Conservation (phyloP, 2,113 vertebrate species). For the Plecotus auritus region DNA sequence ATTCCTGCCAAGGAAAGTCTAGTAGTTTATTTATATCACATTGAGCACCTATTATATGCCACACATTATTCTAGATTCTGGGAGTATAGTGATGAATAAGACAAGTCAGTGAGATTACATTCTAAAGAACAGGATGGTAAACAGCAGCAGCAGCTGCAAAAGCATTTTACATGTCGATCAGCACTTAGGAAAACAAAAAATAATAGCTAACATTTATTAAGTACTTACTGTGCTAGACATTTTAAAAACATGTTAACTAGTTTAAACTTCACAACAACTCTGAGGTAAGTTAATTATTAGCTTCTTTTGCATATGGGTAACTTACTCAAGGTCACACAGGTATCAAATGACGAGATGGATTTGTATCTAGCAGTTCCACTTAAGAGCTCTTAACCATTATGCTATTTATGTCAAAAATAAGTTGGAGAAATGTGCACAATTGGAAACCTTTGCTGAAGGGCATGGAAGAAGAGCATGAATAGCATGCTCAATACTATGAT, state of each 20-base stretch:
- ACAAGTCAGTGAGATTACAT: not conserved
- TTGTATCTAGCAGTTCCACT: not conserved
- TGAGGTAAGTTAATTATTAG: not conserved
- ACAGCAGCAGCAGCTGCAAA: not conserved
- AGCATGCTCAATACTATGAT: not conserved
- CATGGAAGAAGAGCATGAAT: not conserved
- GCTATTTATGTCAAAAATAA: not conserved
- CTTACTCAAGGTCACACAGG: not conserved
- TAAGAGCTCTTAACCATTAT: not conserved
- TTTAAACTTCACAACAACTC: not conserved
- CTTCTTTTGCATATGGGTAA: not conserved
- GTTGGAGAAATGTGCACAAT: not conserved
- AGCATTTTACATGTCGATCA: not conserved
- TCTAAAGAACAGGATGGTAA: not conserved
- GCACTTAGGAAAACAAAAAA: not conserved
- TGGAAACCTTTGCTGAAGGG: not conserved
- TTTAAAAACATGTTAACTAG: not conserved
- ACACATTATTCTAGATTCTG: not conserved
- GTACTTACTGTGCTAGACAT: not conserved
- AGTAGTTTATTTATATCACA: not conserved
- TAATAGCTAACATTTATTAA: not conserved
- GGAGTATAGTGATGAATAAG: not conserved
- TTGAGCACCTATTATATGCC: not conserved
- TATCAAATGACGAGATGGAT: not conserved
- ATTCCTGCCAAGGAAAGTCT: not conserved